These are phyloP conservation scores for Rhynchomys soricoides DNA, from an alignment of 2,113 vertebrate genomes.

Conservation along the genomic window DNA sequence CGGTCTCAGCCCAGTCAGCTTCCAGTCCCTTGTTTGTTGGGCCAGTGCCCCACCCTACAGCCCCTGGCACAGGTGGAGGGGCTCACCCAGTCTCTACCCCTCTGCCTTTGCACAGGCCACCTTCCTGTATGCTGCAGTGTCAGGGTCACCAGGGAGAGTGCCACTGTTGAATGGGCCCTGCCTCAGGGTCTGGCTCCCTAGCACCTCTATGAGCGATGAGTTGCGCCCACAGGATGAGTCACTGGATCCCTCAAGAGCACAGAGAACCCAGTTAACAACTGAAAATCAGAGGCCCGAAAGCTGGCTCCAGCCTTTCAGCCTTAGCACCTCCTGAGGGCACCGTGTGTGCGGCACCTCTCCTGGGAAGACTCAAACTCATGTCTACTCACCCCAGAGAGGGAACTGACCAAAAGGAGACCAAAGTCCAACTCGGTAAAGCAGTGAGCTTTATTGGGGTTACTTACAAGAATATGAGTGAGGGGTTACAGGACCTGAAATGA, in stretches of 20 bases:
- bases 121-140: fast-evolving
- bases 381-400: neutral
- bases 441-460: neutral
- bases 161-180: neutral
- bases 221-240: neutral
- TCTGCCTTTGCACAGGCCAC: neutral
- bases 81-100: neutral
- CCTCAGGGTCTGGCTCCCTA: neutral
- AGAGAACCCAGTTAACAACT: neutral
- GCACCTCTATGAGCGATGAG: neutral
- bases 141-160: neutral
- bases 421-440: neutral
- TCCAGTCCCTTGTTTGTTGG: neutral
- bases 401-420: neutral
- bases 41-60: fast-evolving
- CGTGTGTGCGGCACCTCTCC: neutral
- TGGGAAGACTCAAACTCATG: no score
- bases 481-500: neutral
- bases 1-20: neutral
- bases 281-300: neutral
- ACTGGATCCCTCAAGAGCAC: fast-evolving
- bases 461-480: neutral
- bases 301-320: neutral
- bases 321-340: neutral
- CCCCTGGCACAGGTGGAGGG: neutral